These are phyloP conservation scores for Tragelaphus imberbis DNA, from an alignment of 2,113 vertebrate genomes.

Conservation along the genomic window DNA sequence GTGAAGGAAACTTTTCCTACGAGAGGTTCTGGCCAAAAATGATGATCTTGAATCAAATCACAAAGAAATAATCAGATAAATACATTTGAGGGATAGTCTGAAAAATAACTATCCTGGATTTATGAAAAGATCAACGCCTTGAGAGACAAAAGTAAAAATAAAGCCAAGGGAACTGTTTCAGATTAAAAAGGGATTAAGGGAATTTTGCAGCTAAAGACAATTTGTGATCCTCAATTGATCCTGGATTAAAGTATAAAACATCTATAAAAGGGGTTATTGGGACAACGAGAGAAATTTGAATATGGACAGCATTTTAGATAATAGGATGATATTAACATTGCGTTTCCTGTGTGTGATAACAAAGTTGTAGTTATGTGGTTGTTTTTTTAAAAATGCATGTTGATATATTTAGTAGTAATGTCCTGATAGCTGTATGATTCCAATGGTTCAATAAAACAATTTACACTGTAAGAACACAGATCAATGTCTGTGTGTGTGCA, in stretches of 20 bases:
- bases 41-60: too few relatives aligned
- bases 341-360: too few relatives aligned
- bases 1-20: accelerated
- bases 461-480: not conserved
- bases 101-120: not conserved
- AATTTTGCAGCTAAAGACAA: not conserved
- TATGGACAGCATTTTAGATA: not conserved
- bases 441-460: not conserved
- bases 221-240: not conserved
- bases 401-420: not conserved
- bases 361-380: accelerated
- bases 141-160: not conserved
- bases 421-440: not conserved
- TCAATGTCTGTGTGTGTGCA: not conserved
- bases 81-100: accelerated
- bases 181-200: not conserved
- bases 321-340: not conserved
- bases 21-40: accelerated
- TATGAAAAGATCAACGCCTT: not conserved
- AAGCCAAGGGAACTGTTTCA: not conserved
- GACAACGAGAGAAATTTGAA: not conserved
- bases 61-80: accelerated
- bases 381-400: not conserved
- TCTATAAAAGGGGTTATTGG: not conserved
- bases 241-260: conserved; percentile 1